Base-by-base conservation (phyloP, 2,113 vertebrate species). In the Leptodactylus fuscus region DNA sequence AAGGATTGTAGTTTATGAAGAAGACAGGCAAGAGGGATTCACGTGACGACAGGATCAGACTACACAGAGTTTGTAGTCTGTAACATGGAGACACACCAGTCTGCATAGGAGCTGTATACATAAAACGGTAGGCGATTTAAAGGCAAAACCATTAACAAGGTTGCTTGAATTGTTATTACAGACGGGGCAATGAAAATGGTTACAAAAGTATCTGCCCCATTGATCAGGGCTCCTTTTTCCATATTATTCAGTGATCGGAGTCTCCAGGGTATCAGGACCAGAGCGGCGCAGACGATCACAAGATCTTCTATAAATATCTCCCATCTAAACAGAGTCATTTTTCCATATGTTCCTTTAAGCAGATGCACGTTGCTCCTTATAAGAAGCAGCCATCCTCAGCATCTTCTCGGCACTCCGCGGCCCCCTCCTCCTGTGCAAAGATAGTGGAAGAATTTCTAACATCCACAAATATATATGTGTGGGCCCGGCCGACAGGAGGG, bases 381-480 rank as follows among this genome's bases (percentile, higher is more conserved):
- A 20, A 69, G 44, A 44, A 10, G 73, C 38, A 48, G 44, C 44
- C 44, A 24, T 46, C 18, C 65, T 38, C 65, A 69, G 44, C n/a
- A 49, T 75, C 24, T 48, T 29, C 1, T 9, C 70, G 22, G 24
- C n/a, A 11, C 18, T 48, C n/a, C 12, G 44, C 3, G 41, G 24
- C 46, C 73, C 44, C 73, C 44, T 51, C 44, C 73, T 32, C 24
- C 5, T 20, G 73, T 76, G 0, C 24, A 29, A n/a, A 32, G 73
- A 32, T 76, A 76, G 58, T 24, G 36, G 53, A 79, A 60, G 48
- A 79, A 58, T 79, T 80, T 62, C 0, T 44, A 44, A 18, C 77
- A 41, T 80, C 34, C 55, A 80, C 53, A 79, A 49, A 79, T 41
- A 58, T 44, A 80, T 58, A 18, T 62, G 53, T 79, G 51, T 78